Evolutionary conservation across 2,113 vertebrate species (phyloP).

Genomic region (Anarhynchus alexandrinus): DNA sequence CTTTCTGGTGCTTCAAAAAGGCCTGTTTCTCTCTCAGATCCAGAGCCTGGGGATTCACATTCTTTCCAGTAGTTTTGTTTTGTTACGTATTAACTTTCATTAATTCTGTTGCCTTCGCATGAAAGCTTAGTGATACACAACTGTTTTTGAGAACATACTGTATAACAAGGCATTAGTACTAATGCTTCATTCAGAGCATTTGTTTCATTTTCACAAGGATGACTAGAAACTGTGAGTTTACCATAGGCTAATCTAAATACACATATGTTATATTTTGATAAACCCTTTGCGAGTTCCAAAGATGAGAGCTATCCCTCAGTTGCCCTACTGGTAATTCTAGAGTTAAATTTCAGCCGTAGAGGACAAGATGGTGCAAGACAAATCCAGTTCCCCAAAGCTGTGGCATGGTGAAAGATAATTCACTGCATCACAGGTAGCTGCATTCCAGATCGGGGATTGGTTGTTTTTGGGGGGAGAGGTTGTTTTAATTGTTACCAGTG

Average conservation of each 20-base stretch:
- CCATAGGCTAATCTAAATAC: background rate
- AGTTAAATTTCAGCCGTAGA: background rate
- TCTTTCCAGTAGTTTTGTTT: background rate
- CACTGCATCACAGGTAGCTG: background rate
- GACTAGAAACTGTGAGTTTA: background rate
- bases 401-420: background rate
- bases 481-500: background rate
- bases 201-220: background rate
- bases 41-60: background rate
- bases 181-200: background rate
- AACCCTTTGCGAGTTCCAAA: background rate
- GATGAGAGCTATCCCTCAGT: background rate
- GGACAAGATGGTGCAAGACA: background rate
- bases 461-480: accelerated
- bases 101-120: background rate
- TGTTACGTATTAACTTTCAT: background rate
- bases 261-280: background rate
- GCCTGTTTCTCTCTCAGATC: background rate
- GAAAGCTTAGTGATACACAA: background rate
- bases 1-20: background rate
- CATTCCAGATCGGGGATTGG: background rate
- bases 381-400: background rate
- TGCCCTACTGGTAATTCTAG: background rate
- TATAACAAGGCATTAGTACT: background rate
- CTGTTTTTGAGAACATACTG: background rate